Evolutionary conservation across 2,113 vertebrate species (phyloP).

Genomic region (Xerus inauris): DNA sequence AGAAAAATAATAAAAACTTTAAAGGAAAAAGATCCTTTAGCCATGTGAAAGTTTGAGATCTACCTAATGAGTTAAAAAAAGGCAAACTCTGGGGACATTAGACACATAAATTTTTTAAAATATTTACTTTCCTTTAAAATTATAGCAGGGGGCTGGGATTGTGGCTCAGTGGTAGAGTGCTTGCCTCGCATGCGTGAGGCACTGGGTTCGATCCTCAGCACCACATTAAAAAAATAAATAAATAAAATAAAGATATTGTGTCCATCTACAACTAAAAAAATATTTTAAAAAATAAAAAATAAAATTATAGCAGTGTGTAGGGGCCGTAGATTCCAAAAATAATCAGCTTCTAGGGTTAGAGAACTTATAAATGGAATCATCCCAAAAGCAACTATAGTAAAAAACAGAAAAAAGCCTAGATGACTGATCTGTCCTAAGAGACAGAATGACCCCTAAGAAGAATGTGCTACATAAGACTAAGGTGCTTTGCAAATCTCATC

Average conservation of each 20-base stretch:
- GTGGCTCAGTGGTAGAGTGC: too few species aligned
- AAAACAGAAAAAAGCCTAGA: background rate
- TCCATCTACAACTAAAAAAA: too few species aligned
- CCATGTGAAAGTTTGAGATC: constrained; percentile 9
- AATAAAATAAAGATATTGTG: too few species aligned
- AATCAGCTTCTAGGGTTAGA: background rate
- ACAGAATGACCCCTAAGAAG: background rate
- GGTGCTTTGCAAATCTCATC: background rate
- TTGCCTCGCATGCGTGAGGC: too few species aligned
- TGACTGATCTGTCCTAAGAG: background rate
- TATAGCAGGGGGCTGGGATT: too few species aligned
- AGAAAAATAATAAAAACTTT: background rate
- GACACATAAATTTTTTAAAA: background rate
- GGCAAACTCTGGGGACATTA: background rate
- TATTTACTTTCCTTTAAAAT: background rate
- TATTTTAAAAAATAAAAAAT: too few species aligned
- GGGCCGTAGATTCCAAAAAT: background rate
- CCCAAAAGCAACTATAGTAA: background rate
- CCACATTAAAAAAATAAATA: too few species aligned
- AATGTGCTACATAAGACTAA: background rate
- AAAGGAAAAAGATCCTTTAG: background rate
- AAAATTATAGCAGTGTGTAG: background rate
- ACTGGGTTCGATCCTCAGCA: too few species aligned
- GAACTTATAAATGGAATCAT: background rate
- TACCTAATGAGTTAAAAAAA: background rate